These are phyloP conservation scores for Eilema depressum DNA, from an alignment of 2,888 invertebrate species.

Conservation along the genomic window DNA sequence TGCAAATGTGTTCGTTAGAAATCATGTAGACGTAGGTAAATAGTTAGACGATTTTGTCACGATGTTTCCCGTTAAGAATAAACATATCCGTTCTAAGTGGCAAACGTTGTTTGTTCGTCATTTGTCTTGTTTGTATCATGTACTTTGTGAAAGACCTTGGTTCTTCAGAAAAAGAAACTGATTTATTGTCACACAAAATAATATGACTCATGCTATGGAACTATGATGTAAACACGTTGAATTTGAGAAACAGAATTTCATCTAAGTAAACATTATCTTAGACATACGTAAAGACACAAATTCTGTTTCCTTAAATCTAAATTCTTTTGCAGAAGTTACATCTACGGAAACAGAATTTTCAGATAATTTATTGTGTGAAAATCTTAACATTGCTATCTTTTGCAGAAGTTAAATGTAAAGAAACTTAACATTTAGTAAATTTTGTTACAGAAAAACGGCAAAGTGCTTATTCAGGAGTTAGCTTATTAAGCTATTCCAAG, in stretches of 20 bases:
- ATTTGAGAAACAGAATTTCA: no score
- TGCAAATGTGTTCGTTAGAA: constrained; percentile 18
- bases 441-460: no score
- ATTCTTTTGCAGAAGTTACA: background rate
- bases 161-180: background rate
- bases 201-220: background rate
- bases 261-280: no score
- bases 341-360: background rate
- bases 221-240: background rate
- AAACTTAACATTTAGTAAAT: background rate
- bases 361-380: background rate
- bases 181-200: constrained; percentile 1
- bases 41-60: constrained; percentile 21
- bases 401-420: background rate
- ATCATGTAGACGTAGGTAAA: constrained; percentile 4
- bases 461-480: background rate
- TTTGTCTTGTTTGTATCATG: background rate
- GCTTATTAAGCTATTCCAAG: background rate
- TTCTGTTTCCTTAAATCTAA: no score
- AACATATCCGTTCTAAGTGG: constrained; percentile 24
- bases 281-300: no score
- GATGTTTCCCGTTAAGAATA: constrained; percentile 29
- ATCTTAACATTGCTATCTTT: background rate
- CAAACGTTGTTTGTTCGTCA: constrained; percentile 1
- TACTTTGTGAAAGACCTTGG: background rate